Evolutionary conservation across 2,888 invertebrate genomes (phyloP), one percentile per base, ranked within the genome.

Genomic region (Sisyra nigra): DNA sequence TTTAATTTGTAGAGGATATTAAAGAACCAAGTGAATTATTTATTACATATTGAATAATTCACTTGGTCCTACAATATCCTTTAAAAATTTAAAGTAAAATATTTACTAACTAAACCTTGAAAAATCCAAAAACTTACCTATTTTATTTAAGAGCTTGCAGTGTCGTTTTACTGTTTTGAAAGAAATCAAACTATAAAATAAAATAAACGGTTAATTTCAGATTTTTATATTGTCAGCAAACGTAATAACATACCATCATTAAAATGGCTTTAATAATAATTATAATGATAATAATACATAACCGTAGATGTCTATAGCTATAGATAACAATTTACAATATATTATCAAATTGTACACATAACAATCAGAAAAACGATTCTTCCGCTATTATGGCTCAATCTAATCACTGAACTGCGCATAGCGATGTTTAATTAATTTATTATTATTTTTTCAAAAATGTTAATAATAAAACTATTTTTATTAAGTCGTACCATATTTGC

Each of bases 181-280:
- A 24, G 24, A 7, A 24, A 24, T 24, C 7, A 24, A 24, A 24
- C 7, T 24, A 5, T 24, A 7, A 7, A 24, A 24, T 24, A 24
- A n/a, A 24, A 24, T 24, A 24, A 30, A 15, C 18, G 13, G 37
- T 30, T 43, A 37, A 43, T 43, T 42, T 42, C 33, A 32, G 17
- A 31, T 34, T 43, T 24, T 43, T 43, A 43, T 43, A 43, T 43
- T 43, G 43, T 43, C 43, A 43, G 43, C 43, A 43, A 42, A 42
- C 42, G 42, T 42, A 42, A 43, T 43, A 43, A 43, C 43, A 43
- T 43, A 43, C 43, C 38, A 43, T 43, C 38, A 43, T 43, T 37
- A 43, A 30, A 37, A 43, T 43, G 43, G 43, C 38, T 43, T 32
- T 17, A 24, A 24, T 24, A 24, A 24, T 24, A 24, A 31, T 32